A percentile compares a stretch with the other conserved stretches of the same genome.
Evolutionary conservation across 92 coral and sea anemone genomes (phyloP).

Genomic region (Paramuricea clavata): DNA sequence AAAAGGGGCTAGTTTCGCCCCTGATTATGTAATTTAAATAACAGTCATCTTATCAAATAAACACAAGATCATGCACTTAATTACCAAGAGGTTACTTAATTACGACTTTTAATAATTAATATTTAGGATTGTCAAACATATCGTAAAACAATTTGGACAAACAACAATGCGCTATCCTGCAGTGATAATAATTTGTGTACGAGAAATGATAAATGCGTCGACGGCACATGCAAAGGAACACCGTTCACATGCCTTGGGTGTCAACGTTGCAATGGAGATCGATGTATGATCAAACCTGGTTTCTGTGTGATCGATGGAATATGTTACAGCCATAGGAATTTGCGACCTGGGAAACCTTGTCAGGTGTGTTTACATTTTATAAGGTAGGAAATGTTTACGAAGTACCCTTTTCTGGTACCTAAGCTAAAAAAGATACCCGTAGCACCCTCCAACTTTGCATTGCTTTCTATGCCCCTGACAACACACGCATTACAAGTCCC

Average conservation of each 20-base stretch:
- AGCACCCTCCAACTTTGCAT: too few relatives aligned
- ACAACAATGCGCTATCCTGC: slow-evolving; percentile 78
- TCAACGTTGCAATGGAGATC: slow-evolving; percentile 78
- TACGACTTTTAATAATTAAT: background rate
- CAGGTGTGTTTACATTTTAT: slow-evolving; percentile 63
- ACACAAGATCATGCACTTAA: too few relatives aligned
- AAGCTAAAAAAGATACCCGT: too few relatives aligned
- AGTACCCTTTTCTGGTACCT: too few relatives aligned
- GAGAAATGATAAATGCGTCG: slow-evolving; percentile 80
- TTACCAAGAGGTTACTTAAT: too few relatives aligned
- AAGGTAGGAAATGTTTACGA: too few relatives aligned
- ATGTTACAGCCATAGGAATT: slow-evolving; percentile 67
- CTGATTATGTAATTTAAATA: too few relatives aligned
- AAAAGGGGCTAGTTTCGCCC: too few relatives aligned
- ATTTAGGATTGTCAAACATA: slow-evolving; percentile 67
- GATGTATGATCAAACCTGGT: slow-evolving; percentile 78
- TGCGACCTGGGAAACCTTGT: slow-evolving; percentile 88
- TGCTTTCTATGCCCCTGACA: too few relatives aligned
- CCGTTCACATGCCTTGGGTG: slow-evolving; percentile 88
- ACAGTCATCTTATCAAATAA: too few relatives aligned
- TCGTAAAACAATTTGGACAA: slow-evolving; percentile 77
- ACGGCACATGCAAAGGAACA: slow-evolving; percentile 80
- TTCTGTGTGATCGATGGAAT: slow-evolving; percentile 75
- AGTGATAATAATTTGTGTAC: slow-evolving; percentile 81
- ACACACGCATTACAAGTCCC: too few relatives aligned